phyloP scores from a whole-genome alignment of 2,797 vertebrate genomes.

The Philypnodon macrostomus region DNA sequence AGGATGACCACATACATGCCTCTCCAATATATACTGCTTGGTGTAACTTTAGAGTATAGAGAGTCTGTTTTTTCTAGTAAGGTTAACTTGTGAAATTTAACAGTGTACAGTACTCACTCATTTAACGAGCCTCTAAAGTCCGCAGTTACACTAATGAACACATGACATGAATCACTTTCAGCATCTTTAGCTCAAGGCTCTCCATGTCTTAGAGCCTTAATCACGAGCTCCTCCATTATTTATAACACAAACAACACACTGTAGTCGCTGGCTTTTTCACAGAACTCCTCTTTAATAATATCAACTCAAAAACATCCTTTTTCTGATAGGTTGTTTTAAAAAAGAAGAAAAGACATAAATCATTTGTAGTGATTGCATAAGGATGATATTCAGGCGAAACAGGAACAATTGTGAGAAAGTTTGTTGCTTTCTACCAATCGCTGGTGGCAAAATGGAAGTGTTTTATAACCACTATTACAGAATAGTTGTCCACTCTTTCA shows the following conservation, averaged over 20 bases:
- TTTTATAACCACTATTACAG: too few species aligned
- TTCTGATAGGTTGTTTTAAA: too few species aligned
- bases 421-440: too few species aligned
- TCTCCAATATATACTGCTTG: too few species aligned
- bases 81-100: too few species aligned
- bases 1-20: too few species aligned
- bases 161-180: conserved; percentile 42
- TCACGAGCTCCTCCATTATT: conserved; percentile 41
- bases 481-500: too few species aligned
- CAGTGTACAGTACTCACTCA: too few species aligned
- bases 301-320: not conserved
- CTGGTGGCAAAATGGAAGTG: too few species aligned
- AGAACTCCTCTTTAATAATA: not conserved
- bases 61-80: too few species aligned
- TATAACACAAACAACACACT: conserved; percentile 28
- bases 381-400: not conserved
- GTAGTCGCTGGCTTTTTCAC: conserved; percentile 1
- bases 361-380: not conserved
- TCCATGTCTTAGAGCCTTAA: conserved; percentile 28
- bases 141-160: conserved; percentile 50
- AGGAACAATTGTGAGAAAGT: not conserved
- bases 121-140: too few species aligned
- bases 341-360: not conserved
- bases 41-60: too few species aligned
- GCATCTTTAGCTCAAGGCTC: conserved; percentile 32